Conservation (phyloP, 2,113 vertebrate species). For the Antechinus flavipes region DNA sequence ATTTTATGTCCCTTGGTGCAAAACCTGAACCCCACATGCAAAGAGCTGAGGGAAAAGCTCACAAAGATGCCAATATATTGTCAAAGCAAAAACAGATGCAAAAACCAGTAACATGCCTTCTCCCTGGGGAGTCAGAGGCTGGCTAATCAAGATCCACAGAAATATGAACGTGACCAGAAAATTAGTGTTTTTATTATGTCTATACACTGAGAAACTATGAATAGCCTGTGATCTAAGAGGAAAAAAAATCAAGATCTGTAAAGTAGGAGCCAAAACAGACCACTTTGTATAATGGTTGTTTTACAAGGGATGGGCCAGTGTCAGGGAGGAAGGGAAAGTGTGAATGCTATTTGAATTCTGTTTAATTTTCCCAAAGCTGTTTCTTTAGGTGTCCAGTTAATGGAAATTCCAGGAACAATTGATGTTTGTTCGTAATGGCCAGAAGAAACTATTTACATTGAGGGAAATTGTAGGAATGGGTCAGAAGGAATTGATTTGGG, state of each 20-base stretch:
- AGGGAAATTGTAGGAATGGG: conserved; percentile 63
- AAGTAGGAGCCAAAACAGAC: conserved; percentile 66
- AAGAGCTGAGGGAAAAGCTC: conserved; percentile 97
- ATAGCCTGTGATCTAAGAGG: conserved; percentile 90
- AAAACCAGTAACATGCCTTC: conserved; percentile 98
- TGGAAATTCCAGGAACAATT: conserved; percentile 85
- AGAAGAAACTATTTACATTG: conserved; percentile 69
- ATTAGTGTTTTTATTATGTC: conserved; percentile 95
- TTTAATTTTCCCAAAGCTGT: conserved; percentile 82
- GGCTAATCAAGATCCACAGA: conserved; percentile 90
- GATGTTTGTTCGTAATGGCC: conserved; percentile 79
- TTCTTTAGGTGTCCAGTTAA: conserved; percentile 86
- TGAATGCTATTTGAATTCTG: conserved; percentile 82
- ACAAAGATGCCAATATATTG: conserved; percentile 89
- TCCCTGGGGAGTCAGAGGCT: conserved; percentile 96
- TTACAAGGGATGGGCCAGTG: conserved; percentile 68
- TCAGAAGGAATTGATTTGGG: conserved; percentile 22
- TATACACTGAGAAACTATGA: conserved; percentile 94
- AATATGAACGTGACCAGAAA: conserved; percentile 97
- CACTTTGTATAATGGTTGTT: conserved; percentile 73
- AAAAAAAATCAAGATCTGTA: conserved; percentile 89
- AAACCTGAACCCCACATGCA: conserved; percentile 98
- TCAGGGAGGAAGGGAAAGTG: conserved; percentile 71
- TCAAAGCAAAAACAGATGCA: conserved; percentile 99
- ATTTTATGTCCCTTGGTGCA: conserved; percentile 99